Evolutionary conservation across 2,797 vertebrate genomes (phyloP), one percentile per base, ranked within the genome.

Genomic region (Eulemur rubriventer): DNA sequence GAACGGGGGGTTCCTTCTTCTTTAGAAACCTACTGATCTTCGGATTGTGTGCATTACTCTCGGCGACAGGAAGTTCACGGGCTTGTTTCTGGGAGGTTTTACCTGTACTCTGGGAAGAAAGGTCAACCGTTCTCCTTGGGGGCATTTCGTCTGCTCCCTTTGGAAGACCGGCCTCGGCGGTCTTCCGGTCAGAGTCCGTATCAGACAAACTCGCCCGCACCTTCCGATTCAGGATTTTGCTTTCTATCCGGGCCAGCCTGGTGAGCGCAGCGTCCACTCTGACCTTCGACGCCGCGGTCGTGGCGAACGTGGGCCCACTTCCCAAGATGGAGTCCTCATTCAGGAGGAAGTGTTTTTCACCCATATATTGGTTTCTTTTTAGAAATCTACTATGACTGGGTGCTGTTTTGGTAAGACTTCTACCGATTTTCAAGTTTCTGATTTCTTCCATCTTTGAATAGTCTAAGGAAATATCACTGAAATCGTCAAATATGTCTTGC

Each of bases 241-340:
- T 99, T 95, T 99, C 99, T 0, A 99, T 98, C 26, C 98, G 98
- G 0, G 98, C 99, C 83, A 99, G 98, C 75, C 97, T 99, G 22
- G 57, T 98, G 46, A 99, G 98, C 0, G 95, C 96, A 0, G 98
- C 97, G 1, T 22, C 96, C 0, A 96, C 65, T 9, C 98, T 95
- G 0, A 72, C 0, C 22, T 75, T 96, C 7, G 98, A 95, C 24
- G 96, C 0, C 0, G 89, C 73, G 8, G 69, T 13, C 0, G 0
- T 0, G 0, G 0, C 1, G 0, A 0, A 20, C 35, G 30, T 0
- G 26, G 1, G 65, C 12, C 1, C 48, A 0, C 76, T 1, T 30
- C 22, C 2, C 6, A 0, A 6, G 0, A 33, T 0, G 0, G 33
- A 1, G 0, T 59, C 89, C 0, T 7, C 63, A 0, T 28, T 0